phyloP scores from a whole-genome alignment of 2,113 vertebrate genomes.

The Phalacrocorax aristotelis region DNA sequence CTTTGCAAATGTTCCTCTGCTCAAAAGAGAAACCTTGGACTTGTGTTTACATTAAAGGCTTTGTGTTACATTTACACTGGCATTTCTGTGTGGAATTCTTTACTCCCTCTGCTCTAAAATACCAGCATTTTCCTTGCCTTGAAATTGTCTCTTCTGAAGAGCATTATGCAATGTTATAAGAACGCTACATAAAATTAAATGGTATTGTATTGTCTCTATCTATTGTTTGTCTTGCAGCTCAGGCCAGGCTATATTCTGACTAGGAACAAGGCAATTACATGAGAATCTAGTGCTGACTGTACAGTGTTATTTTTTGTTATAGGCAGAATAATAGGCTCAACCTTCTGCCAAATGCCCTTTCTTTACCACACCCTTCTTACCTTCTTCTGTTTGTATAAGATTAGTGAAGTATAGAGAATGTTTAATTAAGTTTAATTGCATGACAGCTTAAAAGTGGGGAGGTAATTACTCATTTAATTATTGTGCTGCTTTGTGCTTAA shows the following conservation, averaged over 20 bases:
- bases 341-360: constrained; percentile 36
- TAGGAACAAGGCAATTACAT: neutral
- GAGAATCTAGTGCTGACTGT: neutral
- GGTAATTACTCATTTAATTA: constrained; percentile 75
- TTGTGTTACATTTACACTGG: neutral
- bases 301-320: neutral
- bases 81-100: neutral
- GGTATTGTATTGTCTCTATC: neutral
- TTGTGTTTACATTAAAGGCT: neutral
- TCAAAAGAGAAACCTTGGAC: neutral
- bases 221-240: neutral
- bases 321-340: neutral
- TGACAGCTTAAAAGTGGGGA: constrained; percentile 67
- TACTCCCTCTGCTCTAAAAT: neutral
- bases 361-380: constrained; percentile 48
- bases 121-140: neutral
- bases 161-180: neutral
- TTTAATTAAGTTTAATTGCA: constrained; percentile 75
- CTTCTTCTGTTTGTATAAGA: constrained; percentile 62
- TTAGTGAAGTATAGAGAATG: constrained; percentile 60
- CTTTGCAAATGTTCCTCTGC: neutral
- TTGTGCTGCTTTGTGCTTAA: constrained; percentile 45
- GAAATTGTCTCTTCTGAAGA: neutral
- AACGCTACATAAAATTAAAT: neutral
- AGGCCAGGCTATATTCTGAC: neutral